phyloP scores from a whole-genome alignment of 37 sponge, comb jelly and placozoan genomes.

The Chondrilla cf. caribensis region DNA sequence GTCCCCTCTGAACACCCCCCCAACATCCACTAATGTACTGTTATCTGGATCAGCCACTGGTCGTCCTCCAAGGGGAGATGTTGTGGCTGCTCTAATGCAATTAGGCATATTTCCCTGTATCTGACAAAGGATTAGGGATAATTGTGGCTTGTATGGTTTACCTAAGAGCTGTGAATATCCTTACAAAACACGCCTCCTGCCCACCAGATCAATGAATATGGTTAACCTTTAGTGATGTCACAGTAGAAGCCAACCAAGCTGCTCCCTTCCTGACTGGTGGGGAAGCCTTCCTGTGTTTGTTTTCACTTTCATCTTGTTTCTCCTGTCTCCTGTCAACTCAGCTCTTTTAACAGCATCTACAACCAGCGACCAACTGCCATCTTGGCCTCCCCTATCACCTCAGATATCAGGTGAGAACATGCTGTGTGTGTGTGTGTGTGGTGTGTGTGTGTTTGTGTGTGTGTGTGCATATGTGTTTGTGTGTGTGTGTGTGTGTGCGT shows the following conservation, averaged over 20 bases:
- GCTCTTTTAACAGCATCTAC: not conserved
- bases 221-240: slow-evolving; percentile 2
- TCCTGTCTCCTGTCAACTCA: not conserved
- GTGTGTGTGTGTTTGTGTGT: no score
- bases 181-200: not conserved
- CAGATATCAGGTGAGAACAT: slow-evolving; percentile 74
- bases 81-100: slow-evolving; percentile 5
- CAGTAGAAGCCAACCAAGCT: not conserved
- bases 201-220: slow-evolving; percentile 7
- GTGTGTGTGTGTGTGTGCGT: no score
- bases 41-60: no score
- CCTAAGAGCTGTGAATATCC: not conserved
- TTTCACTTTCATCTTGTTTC: not conserved
- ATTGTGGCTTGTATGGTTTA: not conserved
- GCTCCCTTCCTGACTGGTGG: no score
- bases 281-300: not conserved
- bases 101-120: not conserved
- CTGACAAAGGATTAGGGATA: not conserved
- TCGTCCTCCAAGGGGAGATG: no score
- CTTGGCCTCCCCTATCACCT: slow-evolving; percentile 77
- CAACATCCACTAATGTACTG: no score
- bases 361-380: slow-evolving; percentile 39
- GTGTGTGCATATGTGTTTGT: no score
- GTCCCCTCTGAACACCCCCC: no score
- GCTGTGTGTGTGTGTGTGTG: not conserved